These are phyloP conservation scores for Colossoma macropomum DNA, from an alignment of 2,113 vertebrate genomes.

Conservation along the genomic window DNA sequence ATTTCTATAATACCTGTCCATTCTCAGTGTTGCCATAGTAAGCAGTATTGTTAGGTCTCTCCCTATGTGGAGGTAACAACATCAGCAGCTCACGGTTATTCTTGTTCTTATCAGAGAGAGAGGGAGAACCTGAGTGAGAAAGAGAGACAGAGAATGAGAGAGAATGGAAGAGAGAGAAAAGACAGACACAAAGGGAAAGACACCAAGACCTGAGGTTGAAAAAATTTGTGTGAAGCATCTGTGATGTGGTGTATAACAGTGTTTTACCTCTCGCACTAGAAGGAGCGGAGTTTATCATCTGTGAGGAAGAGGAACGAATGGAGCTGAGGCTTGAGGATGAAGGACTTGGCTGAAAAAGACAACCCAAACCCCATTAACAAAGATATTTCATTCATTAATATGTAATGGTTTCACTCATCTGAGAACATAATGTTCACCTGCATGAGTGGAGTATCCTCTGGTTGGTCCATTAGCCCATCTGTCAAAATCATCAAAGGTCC, in stretches of 20 bases:
- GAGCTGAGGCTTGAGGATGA: conserved; percentile 97
- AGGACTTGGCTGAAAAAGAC: conserved; percentile 87
- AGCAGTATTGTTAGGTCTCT: conserved; percentile 92
- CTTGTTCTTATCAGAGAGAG: conserved; percentile 94
- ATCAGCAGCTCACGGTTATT: conserved; percentile 92
- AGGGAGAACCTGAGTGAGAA: conserved; percentile 82
- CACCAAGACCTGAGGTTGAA: neutral
- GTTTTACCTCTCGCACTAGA: conserved; percentile 94
- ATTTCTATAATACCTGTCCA: conserved; percentile 81
- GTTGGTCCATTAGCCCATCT: conserved; percentile 87
- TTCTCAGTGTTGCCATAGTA: conserved; percentile 89
- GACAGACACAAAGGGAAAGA: neutral
- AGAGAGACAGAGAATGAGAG: neutral
- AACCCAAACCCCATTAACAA: conserved; percentile 71
- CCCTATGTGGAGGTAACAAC: conserved; percentile 89
- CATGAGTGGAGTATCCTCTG: conserved; percentile 94
- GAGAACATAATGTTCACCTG: conserved; percentile 91
- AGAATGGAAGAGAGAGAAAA: conserved; percentile 1
- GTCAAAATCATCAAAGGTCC: conserved; percentile 90
- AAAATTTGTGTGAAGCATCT: neutral
- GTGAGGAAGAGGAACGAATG: conserved; percentile 93
- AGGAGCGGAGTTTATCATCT: conserved; percentile 93
- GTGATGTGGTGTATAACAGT: neutral
- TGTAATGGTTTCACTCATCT: conserved; percentile 86
- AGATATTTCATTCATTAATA: neutral